Evolutionary conservation across 2,113 vertebrate genomes (phyloP).

Genomic region (Calcarius ornatus): DNA sequence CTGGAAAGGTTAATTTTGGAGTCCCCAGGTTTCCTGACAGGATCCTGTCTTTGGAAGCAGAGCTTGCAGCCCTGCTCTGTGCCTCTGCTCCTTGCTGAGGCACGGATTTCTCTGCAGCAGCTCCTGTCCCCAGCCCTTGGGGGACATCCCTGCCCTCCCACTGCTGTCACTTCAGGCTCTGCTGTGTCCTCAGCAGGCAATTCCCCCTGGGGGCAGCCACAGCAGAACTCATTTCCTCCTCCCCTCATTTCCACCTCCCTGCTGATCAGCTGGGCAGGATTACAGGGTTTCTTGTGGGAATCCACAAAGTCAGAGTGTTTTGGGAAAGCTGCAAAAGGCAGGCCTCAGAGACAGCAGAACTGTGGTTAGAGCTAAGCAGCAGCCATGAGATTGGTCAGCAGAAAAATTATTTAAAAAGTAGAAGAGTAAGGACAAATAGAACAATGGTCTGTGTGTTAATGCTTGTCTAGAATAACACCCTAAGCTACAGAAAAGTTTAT

Average conservation of each 20-base stretch:
- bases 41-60: neutral
- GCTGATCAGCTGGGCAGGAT: neutral
- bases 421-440: too few species aligned
- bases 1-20: neutral
- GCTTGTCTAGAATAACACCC: too few species aligned
- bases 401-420: too few species aligned
- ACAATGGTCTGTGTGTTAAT: too few species aligned
- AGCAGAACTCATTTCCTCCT: neutral
- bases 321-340: too few species aligned
- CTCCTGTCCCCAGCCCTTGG: neutral
- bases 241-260: neutral
- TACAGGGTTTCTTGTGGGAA: neutral
- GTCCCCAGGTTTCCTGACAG: neutral
- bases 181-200: neutral
- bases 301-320: too few species aligned
- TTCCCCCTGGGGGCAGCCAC: neutral
- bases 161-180: neutral
- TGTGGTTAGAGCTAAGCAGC: too few species aligned
- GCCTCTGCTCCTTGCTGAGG: neutral
- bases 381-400: too few species aligned
- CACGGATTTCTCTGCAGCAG: neutral
- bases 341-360: too few species aligned
- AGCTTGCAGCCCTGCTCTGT: neutral
- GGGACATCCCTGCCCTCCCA: neutral
- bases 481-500: too few species aligned